These are phyloP conservation scores for Drosophila malerkotliana DNA, from an alignment of 1,140 invertebrate genomes.

Conservation along the genomic window DNA sequence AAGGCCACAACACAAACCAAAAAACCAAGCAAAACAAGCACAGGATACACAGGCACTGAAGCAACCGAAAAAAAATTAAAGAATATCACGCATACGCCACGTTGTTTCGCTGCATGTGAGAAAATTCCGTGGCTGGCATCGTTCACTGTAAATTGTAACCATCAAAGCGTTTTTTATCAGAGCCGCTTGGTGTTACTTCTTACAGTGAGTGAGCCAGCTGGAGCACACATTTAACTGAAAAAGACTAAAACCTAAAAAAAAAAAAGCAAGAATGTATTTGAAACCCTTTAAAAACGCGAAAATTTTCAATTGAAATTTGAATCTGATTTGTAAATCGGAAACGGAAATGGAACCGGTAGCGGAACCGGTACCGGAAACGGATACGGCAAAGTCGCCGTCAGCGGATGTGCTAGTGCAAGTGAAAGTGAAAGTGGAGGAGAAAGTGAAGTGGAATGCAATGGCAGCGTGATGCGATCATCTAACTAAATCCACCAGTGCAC, in stretches of 20 bases:
- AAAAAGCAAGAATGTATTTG: conserved; percentile 20
- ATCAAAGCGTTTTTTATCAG: conserved; percentile 67
- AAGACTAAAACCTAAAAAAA: background rate
- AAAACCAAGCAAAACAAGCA: background rate
- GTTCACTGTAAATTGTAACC: conserved; percentile 80
- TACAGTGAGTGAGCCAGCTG: conserved; percentile 80
- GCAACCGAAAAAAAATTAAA: conserved; percentile 8
- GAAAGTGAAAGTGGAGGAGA: conserved; percentile 54
- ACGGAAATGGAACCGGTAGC: conserved; percentile 14
- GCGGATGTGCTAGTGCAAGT: conserved; percentile 29
- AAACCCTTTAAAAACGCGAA: background rate
- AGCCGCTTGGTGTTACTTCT: conserved; percentile 84
- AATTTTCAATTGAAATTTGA: conserved; percentile 16
- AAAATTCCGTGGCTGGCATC: conserved; percentile 44
- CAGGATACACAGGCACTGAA: conserved; percentile 2
- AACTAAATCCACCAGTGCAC: conserved; percentile 18
- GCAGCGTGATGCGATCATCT: conserved; percentile 10
- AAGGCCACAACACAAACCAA: conserved; percentile 20
- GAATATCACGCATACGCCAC: conserved; percentile 56
- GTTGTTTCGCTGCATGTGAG: conserved; percentile 32
- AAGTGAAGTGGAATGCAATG: conserved; percentile 54
- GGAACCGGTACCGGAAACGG: conserved; percentile 22
- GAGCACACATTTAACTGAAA: conserved; percentile 11
- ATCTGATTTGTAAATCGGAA: conserved; percentile 18
- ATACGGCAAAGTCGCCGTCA: conserved; percentile 13